Evolutionary conservation across 1,140 invertebrate species (phyloP).

Genomic region (Drosophila sulfurigaster): DNA sequence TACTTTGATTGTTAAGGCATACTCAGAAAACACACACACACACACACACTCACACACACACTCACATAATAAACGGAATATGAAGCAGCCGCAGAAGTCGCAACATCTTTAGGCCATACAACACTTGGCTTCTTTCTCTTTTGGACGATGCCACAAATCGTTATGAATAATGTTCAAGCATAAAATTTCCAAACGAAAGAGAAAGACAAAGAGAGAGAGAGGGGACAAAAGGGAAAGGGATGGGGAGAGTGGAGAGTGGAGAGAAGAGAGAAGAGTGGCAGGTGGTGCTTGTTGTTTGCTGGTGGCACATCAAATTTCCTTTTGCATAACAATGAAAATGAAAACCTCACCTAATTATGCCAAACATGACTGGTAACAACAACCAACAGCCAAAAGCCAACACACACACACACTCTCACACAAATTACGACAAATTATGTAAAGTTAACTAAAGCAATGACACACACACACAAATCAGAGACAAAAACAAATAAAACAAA

Average conservation of each 20-base stretch:
- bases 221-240: no score
- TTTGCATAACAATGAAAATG: constrained; percentile 56
- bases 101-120: constrained; percentile 22
- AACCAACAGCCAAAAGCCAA: not conserved
- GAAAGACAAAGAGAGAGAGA: not conserved
- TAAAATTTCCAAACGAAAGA: constrained; percentile 32
- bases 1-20: constrained; percentile 2
- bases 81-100: constrained; percentile 5
- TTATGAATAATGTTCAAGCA: constrained; percentile 62
- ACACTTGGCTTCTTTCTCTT: constrained; percentile 30
- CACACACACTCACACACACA: no score
- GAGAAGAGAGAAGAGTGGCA: not conserved
- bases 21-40: not conserved
- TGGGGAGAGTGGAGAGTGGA: not conserved
- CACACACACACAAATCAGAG: constrained; percentile 20
- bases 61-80: constrained; percentile 18
- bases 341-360: constrained; percentile 57
- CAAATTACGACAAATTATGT: constrained; percentile 60
- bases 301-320: constrained; percentile 48
- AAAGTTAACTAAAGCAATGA: constrained; percentile 49
- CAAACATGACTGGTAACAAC: constrained; percentile 52
- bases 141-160: constrained; percentile 49
- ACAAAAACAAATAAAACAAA: constrained; percentile 23
- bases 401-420: constrained; percentile 5
- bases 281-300: constrained; percentile 16